Conservation (phyloP, 53 echinoderm and acorn worm species). For the Temnopleurus reevesii region DNA sequence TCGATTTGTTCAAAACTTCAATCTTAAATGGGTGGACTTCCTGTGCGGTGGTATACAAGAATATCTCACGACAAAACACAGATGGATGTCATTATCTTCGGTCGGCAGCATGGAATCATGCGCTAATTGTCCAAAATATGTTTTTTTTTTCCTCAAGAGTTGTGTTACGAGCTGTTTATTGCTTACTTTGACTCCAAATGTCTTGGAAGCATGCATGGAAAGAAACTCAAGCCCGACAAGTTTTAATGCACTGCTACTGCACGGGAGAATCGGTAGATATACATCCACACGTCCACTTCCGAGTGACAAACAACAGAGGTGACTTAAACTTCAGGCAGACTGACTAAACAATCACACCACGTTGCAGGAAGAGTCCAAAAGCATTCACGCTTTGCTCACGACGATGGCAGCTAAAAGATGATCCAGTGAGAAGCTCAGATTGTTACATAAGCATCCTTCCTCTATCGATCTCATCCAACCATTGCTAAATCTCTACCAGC, state of each 20-base stretch:
- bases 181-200: neutral
- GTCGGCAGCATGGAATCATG: neutral
- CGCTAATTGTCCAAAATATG: neutral
- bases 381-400: neutral
- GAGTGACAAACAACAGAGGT: neutral
- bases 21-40: constrained; percentile 56
- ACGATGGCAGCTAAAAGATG: neutral
- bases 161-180: neutral
- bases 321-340: neutral
- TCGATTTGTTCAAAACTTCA: constrained; percentile 56
- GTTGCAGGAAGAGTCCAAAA: neutral
- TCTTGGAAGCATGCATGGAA: constrained; percentile 15
- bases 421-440: neutral
- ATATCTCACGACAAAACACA: constrained; percentile 34
- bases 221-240: neutral
- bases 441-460: constrained; percentile 51
- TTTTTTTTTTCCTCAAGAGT: too few relatives aligned
- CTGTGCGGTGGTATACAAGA: neutral
- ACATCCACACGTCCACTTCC: constrained; percentile 19
- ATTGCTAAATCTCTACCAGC: neutral
- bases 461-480: constrained; percentile 10
- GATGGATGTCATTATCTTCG: constrained; percentile 35
- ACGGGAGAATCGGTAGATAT: neutral
- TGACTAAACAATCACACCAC: neutral
- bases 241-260: neutral